phyloP scores from a whole-genome alignment of 2,113 vertebrate genomes.

The Sylvilagus bachmani region DNA sequence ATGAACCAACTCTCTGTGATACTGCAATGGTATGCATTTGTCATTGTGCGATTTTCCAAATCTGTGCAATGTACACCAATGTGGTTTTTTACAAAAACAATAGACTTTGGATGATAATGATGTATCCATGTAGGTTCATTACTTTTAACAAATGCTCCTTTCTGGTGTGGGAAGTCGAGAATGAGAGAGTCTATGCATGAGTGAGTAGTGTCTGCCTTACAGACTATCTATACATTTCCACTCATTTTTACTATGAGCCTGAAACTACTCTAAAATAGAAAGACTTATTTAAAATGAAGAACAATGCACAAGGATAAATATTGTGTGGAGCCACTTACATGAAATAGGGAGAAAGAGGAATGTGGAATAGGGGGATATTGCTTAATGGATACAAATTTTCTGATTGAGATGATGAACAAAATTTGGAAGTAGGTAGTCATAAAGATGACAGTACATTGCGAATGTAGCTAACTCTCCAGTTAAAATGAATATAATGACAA shows the following conservation, averaged over 20 bases:
- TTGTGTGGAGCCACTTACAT: too few species aligned
- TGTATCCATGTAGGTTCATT: not conserved
- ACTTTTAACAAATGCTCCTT: not conserved
- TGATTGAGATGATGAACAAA: not conserved
- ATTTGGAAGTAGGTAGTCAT: not conserved
- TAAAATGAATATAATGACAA: not conserved
- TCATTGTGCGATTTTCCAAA: not conserved
- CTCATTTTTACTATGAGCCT: not conserved
- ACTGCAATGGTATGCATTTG: not conserved
- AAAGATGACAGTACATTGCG: not conserved
- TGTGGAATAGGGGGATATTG: rapidly evolving
- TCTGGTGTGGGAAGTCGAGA: not conserved
- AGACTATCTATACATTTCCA: not conserved
- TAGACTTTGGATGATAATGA: not conserved
- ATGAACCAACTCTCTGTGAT: too few species aligned
- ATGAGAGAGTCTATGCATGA: too few species aligned
- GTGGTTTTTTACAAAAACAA: not conserved
- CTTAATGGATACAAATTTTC: not conserved
- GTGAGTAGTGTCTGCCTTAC: not conserved
- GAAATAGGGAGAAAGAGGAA: not conserved
- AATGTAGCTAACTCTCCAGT: not conserved
- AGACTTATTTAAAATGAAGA: not conserved
- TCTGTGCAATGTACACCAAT: not conserved
- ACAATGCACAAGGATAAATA: not conserved
- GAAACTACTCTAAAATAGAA: not conserved